A percentile compares a stretch with the other conserved stretches of the same genome.
Conservation (phyloP, 2,797 vertebrate genomes). For the Danionella dracula region DNA sequence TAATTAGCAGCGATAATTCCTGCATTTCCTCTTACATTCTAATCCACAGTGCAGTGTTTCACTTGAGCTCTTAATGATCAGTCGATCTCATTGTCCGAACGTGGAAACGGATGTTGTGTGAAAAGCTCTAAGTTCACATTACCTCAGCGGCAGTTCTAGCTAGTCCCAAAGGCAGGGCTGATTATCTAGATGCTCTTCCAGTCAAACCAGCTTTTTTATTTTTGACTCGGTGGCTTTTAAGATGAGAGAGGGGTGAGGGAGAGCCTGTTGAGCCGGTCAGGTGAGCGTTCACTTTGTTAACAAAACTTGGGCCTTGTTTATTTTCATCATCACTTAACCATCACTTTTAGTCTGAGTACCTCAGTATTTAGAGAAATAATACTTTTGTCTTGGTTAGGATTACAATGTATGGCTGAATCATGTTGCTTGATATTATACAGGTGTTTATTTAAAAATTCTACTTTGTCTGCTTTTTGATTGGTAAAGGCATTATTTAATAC, state of each 20-base stretch:
- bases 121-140: slow-evolving; percentile 31
- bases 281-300: slow-evolving; percentile 23
- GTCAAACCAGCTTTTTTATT: slow-evolving; percentile 58
- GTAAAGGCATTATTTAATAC: too few species aligned
- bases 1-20: too few species aligned
- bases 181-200: slow-evolving; percentile 50
- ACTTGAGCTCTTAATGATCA: neutral
- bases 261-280: slow-evolving; percentile 29
- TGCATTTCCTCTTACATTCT: neutral
- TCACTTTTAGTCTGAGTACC: neutral
- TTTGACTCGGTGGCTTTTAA: slow-evolving; percentile 8
- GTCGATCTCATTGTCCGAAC: slow-evolving; percentile 2
- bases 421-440: too few species aligned
- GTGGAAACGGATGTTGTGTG: slow-evolving; percentile 26
- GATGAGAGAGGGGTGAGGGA: neutral
- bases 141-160: slow-evolving; percentile 35
- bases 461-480: too few species aligned
- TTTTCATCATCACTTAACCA: too few species aligned
- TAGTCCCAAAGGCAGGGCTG: slow-evolving; percentile 31
- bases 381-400: too few species aligned
- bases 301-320: neutral
- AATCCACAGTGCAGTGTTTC: neutral
- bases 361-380: neutral
- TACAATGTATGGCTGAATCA: too few species aligned
- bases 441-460: too few species aligned